These are phyloP conservation scores for Parnassius glacialis DNA, from an alignment of 2,888 invertebrate species.

Conservation along the genomic window DNA sequence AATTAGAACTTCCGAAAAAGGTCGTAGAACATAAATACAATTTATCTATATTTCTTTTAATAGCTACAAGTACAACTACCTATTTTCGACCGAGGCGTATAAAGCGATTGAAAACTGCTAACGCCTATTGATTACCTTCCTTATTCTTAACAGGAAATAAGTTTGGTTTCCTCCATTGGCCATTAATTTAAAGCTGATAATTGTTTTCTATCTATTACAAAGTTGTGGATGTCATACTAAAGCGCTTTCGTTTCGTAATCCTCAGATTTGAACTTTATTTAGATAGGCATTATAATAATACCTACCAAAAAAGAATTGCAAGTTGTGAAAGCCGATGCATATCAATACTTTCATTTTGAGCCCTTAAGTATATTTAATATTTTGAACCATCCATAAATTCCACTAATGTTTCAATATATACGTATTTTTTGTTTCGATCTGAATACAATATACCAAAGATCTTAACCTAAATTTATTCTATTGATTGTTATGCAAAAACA, in stretches of 20 bases:
- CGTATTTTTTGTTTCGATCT: conserved; percentile 59
- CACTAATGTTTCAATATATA: conserved; percentile 31
- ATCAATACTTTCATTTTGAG: conserved; percentile 68
- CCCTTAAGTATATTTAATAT: conserved; percentile 71
- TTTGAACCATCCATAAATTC: conserved; percentile 20
- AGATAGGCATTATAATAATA: conserved; percentile 50
- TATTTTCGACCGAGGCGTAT: conserved; percentile 16
- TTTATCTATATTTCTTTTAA: neutral
- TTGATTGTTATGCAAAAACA: conserved; percentile 81
- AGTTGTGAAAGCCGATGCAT: conserved; percentile 64
- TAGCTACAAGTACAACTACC: neutral
- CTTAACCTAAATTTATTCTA: conserved; percentile 79
- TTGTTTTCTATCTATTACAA: conserved; percentile 74
- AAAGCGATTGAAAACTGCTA: conserved; percentile 21
- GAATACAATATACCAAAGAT: conserved; percentile 70
- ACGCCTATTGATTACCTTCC: conserved; percentile 29
- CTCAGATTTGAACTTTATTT: conserved; percentile 61
- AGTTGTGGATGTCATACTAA: conserved; percentile 70
- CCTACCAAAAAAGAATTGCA: conserved; percentile 60
- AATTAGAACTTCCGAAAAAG: conserved; percentile 32
- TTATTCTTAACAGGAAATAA: conserved; percentile 52
- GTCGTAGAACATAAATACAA: conserved; percentile 15
- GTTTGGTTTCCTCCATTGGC: conserved; percentile 61
- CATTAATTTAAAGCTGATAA: conserved; percentile 54
- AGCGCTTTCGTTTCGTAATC: conserved; percentile 75